Base-by-base conservation (phyloP, 2,888 invertebrate genomes). In the Drosophila affinis region DNA sequence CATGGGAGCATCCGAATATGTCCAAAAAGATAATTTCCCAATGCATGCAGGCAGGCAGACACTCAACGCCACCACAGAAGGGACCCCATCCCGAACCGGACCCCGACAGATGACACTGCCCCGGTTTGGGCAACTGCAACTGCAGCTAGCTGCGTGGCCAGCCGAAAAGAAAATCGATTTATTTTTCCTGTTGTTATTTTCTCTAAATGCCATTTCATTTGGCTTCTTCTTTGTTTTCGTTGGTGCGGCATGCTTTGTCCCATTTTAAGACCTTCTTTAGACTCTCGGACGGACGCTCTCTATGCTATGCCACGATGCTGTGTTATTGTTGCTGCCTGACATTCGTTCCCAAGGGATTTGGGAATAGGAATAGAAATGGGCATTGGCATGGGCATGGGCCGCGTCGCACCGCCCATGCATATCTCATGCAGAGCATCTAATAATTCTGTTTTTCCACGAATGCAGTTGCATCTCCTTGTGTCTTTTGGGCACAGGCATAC, bases 241-340 rank as follows among this genome's bases (percentile, higher is more conserved):
- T 67, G 67, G 62, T 75, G 85, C 86, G 88, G 82, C 82, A 78
- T 88, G 83, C 82, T 74, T 87, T 88, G 88, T 85, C 78, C 79
- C 84, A 81, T 88, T 88, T 84, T 69, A 74, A 88, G 81, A 75
- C 87, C 51, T 59, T 63, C 74, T 84, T 76, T 70, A 74, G 81
- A 74, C 78, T 71, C 75, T 82, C 24, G 21, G 21, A 21, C 68
- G 72, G 78, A 77, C 73, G 67, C 76, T 64, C 34, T 68, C 34
- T 3, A 21, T 21, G 21, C 21, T 14, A 34, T 34, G 34, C 34
- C 12, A 12, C 21, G 32, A 29, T 32, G 32, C 39, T 56, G 53
- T 57, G 48, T 65, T 72, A 53, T 61, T 77, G 68, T 78, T 82
- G 69, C 67, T 75, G 56, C 32, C 29, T 17, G 34, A 18, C 39